Evolutionary conservation across 2,888 invertebrate genomes (phyloP), one percentile per base, ranked within the genome.

Genomic region (Charanyca ferruginea): DNA sequence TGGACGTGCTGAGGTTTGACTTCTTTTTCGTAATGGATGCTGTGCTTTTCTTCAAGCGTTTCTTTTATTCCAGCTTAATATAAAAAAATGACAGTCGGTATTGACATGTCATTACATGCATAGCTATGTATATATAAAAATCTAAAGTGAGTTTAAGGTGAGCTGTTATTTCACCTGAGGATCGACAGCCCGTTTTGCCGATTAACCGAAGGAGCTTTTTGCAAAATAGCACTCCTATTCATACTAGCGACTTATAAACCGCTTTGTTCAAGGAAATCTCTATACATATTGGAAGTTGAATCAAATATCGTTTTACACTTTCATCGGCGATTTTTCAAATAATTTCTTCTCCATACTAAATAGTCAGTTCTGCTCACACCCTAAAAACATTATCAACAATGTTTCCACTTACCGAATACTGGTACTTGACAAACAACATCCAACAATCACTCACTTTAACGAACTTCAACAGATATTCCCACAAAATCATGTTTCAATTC

Each of bases 381-480:
- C 8, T 20, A 7, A 28, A 66, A 54, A n/a, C 13, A 32, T 22
- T 38, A 1, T 49, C 4, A 3, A 18, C 28, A 23, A 18, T 41
- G 8, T 35, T 67, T 23, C 11, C 44, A 52, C 16, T 45, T 22
- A 52, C 16, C 35, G 16, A 4, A 16, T n/a, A 75, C 70, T 58
- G 42, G 22, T 58, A 61, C 67, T 73, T 62, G 68, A 45, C 45
- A 63, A 3, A 63, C 68, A 67, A 68, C 54, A 65, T 74, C 62
- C 48, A 57, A 58, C 58, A 32, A 74, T 68, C 61, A 64, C 38
- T 55, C 68, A 73, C 44, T 42, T 3, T 58, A 75, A 78, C 62
- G 73, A 60, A 42, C 52, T 41, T 22, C 32, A 79, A 69, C 75
- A 72, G 78, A 83, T 81, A 85, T 91, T 91, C 91, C 87, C 91